Evolutionary conservation across 2,113 vertebrate genomes (phyloP).

Genomic region (Hypocryptadius cinnamomeus): DNA sequence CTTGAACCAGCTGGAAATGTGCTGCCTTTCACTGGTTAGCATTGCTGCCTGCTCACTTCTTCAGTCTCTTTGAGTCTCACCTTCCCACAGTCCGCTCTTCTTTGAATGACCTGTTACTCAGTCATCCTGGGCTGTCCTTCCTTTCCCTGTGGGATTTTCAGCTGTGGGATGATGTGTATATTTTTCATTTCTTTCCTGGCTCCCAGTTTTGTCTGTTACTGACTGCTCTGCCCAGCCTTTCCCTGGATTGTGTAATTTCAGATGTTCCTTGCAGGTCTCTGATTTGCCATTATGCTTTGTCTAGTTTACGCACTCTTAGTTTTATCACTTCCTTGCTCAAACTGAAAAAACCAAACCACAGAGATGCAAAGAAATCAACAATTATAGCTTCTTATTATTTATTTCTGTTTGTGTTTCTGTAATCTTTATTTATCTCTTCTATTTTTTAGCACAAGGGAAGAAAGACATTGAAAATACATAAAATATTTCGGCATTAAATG

Average conservation of each 20-base stretch:
- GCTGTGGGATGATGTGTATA: accelerated
- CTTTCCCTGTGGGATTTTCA: neutral
- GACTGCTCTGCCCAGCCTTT: neutral
- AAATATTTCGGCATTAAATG: neutral
- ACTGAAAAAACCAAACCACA: neutral
- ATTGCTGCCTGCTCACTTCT: neutral
- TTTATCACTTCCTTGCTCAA: neutral
- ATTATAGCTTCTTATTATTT: neutral
- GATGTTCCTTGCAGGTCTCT: neutral
- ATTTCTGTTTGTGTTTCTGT: neutral
- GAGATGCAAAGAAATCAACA: neutral
- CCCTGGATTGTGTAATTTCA: neutral
- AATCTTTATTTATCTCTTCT: neutral
- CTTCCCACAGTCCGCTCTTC: neutral
- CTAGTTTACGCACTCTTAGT: neutral
- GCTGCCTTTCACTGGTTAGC: neutral
- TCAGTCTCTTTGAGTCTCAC: neutral
- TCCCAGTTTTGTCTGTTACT: neutral
- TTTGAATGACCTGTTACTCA: accelerated
- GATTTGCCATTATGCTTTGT: neutral
- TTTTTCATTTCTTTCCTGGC: neutral
- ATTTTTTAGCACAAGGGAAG: neutral
- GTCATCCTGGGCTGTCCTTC: neutral
- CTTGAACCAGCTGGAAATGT: neutral
- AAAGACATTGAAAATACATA: neutral